Base-by-base conservation (phyloP, 2,888 invertebrate species). In the Portevinia maculata region DNA sequence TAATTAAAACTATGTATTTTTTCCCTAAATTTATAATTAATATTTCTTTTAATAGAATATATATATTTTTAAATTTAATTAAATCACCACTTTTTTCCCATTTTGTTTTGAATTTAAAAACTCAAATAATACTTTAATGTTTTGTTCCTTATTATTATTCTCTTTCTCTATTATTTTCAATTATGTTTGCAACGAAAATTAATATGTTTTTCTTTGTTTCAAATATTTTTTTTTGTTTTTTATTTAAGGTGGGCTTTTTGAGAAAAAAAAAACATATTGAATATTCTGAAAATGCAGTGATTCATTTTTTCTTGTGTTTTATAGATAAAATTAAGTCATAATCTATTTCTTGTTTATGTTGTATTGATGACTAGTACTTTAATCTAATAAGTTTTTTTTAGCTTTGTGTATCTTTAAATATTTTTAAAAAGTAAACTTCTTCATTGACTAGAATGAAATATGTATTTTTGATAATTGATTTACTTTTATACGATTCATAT, bases 241-340 rank as follows among this genome's bases (percentile, higher is more conserved):
- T 67, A 64, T 32, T 74, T 62, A 70, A 79, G 78, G 78, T 84
- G 78, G 78, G 78, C 53, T 79, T 79, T 71, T 84, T 84, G 69
- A 69, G 57, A 64, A 69, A 34, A 53, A 67, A 79, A 62, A 69
- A 59, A 70, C 62, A 64, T 64, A 69, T 74, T 74, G 32, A 79
- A 84, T 84, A 79, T 84, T 84, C 84, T 69, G 84, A 84, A 84
- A 84, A 84, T 83, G 83, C 41, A 28, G 65, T 76, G 71, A 83
- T 60, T 71, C 52, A 53, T 50, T 13, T 50, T 50, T 9, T 15
- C 53, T 52, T 59, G 3, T 65, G 55, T 53, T 69, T 59, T 32
- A 55, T 34, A 62, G 37, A 32, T 73, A 57, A 21, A 32, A 24
- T 3, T 65, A 32, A 70, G 41, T 69, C 60, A 62, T 65, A 65